Evolutionary conservation across 2,113 vertebrate genomes (phyloP).

Genomic region (Lepisosteus oculatus): DNA sequence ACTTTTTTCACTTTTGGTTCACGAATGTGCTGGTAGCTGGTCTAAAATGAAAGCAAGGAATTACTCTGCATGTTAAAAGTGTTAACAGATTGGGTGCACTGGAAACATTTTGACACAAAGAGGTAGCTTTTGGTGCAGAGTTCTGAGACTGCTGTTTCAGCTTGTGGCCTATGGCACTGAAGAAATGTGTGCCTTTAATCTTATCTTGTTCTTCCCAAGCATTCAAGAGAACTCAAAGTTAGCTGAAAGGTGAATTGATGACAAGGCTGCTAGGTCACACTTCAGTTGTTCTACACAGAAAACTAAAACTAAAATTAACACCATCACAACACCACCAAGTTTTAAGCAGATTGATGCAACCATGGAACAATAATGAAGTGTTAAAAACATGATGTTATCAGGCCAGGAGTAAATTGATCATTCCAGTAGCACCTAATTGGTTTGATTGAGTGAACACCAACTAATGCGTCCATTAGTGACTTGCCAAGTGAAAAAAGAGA

Average conservation of each 20-base stretch:
- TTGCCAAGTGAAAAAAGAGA: slow-evolving; percentile 11
- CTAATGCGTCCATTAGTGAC: slow-evolving; percentile 59
- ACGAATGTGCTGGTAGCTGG: slow-evolving; percentile 6
- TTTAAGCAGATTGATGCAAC: slow-evolving; percentile 13
- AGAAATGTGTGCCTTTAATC: too few relatives aligned
- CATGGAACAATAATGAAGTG: slow-evolving; percentile 48
- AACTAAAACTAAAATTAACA: too few relatives aligned
- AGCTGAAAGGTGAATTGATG: slow-evolving; percentile 1
- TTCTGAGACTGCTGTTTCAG: too few relatives aligned
- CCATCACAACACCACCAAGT: slow-evolving; percentile 6
- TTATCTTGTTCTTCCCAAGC: too few relatives aligned
- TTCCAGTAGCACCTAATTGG: slow-evolving; percentile 57
- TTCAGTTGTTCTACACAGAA: too few relatives aligned
- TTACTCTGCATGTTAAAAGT: background rate
- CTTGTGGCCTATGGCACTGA: too few relatives aligned
- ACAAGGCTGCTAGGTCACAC: background rate
- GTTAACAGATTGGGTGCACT: too few relatives aligned
- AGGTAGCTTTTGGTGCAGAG: too few relatives aligned
- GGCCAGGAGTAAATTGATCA: slow-evolving; percentile 59
- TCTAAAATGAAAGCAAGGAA: background rate
- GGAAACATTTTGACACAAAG: too few relatives aligned
- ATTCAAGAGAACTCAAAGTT: too few relatives aligned
- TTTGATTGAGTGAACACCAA: slow-evolving; percentile 43
- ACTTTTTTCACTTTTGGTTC: slow-evolving; percentile 4
- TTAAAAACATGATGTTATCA: slow-evolving; percentile 55